phyloP scores from a whole-genome alignment of 2,888 invertebrate genomes.

The Clepsis dumicolana region DNA sequence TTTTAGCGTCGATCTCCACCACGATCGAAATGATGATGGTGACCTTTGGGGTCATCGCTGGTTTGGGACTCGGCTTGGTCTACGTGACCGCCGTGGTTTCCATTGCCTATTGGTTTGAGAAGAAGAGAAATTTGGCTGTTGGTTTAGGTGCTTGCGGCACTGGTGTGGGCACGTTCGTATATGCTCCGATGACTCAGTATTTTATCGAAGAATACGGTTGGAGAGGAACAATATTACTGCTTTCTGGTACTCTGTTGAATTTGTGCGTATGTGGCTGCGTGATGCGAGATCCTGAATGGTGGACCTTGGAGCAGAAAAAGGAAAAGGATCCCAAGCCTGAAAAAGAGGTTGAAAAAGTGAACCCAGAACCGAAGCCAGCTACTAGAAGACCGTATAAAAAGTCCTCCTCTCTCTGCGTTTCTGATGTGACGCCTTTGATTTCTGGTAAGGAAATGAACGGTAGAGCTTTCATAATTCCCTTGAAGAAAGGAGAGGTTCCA shows the following conservation, averaged over 20 bases:
- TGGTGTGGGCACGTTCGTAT: conserved; percentile 95
- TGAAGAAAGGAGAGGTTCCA: conserved; percentile 22
- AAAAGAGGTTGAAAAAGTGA: conserved; percentile 48
- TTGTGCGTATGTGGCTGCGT: conserved; percentile 94
- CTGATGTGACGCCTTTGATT: conserved; percentile 54
- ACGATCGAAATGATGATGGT: conserved; percentile 93
- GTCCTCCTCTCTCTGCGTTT: conserved; percentile 80
- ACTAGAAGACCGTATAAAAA: conserved; percentile 71
- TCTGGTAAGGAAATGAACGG: conserved; percentile 20
- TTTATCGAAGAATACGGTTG: conserved; percentile 93
- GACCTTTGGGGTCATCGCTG: conserved; percentile 94
- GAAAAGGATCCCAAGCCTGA: conserved; percentile 52
- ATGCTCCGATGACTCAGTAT: conserved; percentile 94
- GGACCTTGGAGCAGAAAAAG: conserved; percentile 87
- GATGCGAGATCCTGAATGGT: conserved; percentile 96
- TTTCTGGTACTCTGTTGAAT: conserved; percentile 94
- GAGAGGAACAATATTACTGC: conserved; percentile 92
- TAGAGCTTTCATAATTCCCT: conserved; percentile 20
- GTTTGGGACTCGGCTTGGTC: conserved; percentile 93
- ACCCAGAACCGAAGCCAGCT: conserved; percentile 56
- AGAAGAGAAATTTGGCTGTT: conserved; percentile 93
- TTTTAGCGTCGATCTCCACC: conserved; percentile 89
- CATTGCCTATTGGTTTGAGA: conserved; percentile 97
- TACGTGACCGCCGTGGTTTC: conserved; percentile 96
- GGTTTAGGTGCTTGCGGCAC: conserved; percentile 96